Evolutionary conservation across 2,113 vertebrate species (phyloP).

Genomic region (Lethenteron camtschaticum): DNA sequence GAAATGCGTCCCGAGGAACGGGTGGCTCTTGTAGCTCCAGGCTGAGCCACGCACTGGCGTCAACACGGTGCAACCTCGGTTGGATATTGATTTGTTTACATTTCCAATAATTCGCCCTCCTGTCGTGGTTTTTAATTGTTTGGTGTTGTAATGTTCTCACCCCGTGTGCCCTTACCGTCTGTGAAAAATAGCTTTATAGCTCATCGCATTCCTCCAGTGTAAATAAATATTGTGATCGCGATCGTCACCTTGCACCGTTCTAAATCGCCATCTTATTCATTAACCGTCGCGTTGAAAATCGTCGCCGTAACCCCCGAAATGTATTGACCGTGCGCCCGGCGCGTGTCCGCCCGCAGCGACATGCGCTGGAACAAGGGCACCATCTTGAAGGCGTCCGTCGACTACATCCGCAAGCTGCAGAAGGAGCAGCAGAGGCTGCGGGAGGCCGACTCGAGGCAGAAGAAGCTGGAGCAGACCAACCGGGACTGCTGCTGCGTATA

Average conservation of each 20-base stretch:
- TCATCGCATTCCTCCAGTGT: too few species aligned
- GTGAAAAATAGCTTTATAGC: too few species aligned
- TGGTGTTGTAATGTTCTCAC: too few species aligned
- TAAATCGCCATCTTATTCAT: not conserved
- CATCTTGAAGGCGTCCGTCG: conserved; percentile 1
- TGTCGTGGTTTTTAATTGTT: too few species aligned
- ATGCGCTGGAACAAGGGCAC: conserved; percentile 6
- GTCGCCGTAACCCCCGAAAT: not conserved
- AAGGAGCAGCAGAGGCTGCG: not conserved
- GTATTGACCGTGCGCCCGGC: not conserved
- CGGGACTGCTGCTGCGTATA: not conserved
- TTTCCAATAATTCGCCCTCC: too few species aligned
- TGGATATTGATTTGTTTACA: too few species aligned
- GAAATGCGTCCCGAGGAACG: too few species aligned
- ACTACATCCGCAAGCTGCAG: conserved; percentile 5
- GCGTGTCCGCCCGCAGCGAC: not conserved
- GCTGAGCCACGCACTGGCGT: too few species aligned
- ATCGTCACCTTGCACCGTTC: not conserved
- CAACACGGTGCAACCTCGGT: too few species aligned
- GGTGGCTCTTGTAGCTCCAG: too few species aligned
- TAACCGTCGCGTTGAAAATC: not conserved
- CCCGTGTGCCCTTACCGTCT: too few species aligned
- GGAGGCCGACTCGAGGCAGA: not conserved
- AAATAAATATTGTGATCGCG: not conserved
- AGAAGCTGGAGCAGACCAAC: conserved; percentile 2